phyloP scores from a whole-genome alignment of 2,797 vertebrate species.

The Carduelis carduelis region DNA sequence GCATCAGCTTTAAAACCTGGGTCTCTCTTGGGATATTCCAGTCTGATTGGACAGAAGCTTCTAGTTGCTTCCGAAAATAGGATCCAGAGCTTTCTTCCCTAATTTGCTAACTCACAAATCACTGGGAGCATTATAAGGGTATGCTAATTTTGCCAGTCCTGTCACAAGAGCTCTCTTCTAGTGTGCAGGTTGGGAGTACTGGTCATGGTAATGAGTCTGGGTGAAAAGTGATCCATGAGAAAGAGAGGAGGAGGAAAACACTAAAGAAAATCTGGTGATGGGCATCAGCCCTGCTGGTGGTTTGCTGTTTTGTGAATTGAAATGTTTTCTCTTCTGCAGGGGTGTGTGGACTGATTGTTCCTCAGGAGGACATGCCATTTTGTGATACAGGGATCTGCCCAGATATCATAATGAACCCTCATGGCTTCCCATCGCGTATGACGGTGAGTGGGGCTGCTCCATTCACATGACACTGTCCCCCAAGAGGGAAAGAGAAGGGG shows the following conservation, averaged over 20 bases:
- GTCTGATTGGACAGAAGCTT: background rate
- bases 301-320: background rate
- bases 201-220: conserved; percentile 44
- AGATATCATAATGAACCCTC: conserved; percentile 99
- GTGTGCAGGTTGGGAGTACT: background rate
- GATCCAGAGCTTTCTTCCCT: conserved; percentile 3
- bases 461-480: background rate
- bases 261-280: conserved; percentile 26
- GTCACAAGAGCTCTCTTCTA: background rate
- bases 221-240: conserved; percentile 24
- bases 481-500: background rate
- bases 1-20: background rate
- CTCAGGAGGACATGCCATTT: conserved; percentile 98
- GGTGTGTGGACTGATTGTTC: conserved; percentile 98
- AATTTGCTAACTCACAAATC: conserved; percentile 15
- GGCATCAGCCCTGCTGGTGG: conserved; percentile 19
- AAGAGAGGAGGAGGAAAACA: conserved; percentile 36
- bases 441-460: conserved; percentile 77
- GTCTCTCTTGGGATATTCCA: background rate
- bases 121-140: background rate
- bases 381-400: conserved; percentile 97
- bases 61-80: background rate
- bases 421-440: conserved; percentile 98
- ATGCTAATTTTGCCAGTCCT: conserved; percentile 22
- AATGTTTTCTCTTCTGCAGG: conserved; percentile 78